A percentile compares a stretch with the other conserved stretches of the same genome.
Conservation (phyloP, 2,797 vertebrate genomes). For the Crocidura indochinensis region DNA sequence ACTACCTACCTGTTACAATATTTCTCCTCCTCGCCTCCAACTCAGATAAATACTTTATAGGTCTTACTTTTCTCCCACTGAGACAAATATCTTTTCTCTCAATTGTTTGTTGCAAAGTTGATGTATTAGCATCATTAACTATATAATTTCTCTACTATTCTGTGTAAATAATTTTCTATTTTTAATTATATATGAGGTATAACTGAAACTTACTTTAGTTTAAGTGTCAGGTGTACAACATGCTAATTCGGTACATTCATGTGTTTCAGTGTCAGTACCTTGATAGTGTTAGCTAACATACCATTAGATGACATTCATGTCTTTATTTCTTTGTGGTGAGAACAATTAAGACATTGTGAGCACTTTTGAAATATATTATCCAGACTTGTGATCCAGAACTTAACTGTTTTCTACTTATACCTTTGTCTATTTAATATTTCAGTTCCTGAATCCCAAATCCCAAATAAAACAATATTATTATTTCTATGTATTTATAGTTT, state of each 20-base stretch:
- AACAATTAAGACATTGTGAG: not conserved
- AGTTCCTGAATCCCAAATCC: not conserved
- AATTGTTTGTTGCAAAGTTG: not conserved
- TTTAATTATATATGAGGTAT: not conserved
- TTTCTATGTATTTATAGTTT: not conserved
- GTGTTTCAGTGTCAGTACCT: not conserved
- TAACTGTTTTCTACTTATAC: no score
- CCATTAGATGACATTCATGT: not conserved
- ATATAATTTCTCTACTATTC: not conserved
- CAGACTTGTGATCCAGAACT: not conserved
- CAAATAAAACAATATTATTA: not conserved
- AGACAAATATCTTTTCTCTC: not conserved
- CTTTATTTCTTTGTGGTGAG: not conserved
- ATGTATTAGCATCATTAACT: not conserved
- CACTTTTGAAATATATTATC: not conserved
- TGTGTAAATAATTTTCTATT: not conserved
- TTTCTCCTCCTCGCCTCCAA: no score
- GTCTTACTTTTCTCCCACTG: accelerated
- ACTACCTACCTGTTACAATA: no score
- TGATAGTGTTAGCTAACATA: not conserved
- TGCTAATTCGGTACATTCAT: not conserved
- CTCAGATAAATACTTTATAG: not conserved
- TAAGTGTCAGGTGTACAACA: not conserved
- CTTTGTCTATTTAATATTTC: not conserved
- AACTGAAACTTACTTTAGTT: not conserved